Conservation (phyloP, 2,888 invertebrate species). For the Cetonia aurata region DNA sequence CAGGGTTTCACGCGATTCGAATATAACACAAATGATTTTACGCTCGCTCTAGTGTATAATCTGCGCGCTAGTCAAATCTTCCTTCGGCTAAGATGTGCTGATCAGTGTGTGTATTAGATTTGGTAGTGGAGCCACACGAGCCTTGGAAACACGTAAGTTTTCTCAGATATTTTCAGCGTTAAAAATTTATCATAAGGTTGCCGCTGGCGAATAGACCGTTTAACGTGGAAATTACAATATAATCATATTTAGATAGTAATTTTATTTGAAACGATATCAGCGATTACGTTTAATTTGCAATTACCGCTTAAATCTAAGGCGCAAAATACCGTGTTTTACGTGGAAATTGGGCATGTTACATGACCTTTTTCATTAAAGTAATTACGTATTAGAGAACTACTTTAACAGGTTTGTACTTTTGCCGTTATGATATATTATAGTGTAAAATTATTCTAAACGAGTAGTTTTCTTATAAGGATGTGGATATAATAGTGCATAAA, state of each 20-base stretch:
- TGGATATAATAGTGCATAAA: too few species aligned
- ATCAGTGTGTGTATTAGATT: conserved; percentile 14
- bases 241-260: neutral
- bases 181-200: neutral
- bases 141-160: conserved; percentile 8
- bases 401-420: too few species aligned
- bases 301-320: conserved; percentile 21
- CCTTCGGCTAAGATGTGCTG: conserved; percentile 23
- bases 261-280: conserved; percentile 13
- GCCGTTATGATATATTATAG: too few species aligned
- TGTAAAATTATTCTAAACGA: too few species aligned
- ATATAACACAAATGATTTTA: conserved; percentile 21
- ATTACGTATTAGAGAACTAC: neutral
- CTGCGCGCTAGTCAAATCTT: conserved; percentile 17
- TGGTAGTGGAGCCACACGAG: conserved; percentile 1
- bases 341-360: neutral
- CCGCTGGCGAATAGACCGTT: neutral
- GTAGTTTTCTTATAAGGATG: too few species aligned
- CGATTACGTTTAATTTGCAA: conserved; percentile 23
- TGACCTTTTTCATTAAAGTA: conserved; percentile 28
- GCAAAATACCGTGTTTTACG: conserved; percentile 4
- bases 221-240: neutral
- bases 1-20: conserved; percentile 17
- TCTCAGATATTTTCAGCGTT: neutral
- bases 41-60: conserved; percentile 23